A percentile compares a stretch with the other conserved stretches of the same genome.
Evolutionary conservation across 2,113 vertebrate genomes (phyloP).

Genomic region (Sialia sialis): DNA sequence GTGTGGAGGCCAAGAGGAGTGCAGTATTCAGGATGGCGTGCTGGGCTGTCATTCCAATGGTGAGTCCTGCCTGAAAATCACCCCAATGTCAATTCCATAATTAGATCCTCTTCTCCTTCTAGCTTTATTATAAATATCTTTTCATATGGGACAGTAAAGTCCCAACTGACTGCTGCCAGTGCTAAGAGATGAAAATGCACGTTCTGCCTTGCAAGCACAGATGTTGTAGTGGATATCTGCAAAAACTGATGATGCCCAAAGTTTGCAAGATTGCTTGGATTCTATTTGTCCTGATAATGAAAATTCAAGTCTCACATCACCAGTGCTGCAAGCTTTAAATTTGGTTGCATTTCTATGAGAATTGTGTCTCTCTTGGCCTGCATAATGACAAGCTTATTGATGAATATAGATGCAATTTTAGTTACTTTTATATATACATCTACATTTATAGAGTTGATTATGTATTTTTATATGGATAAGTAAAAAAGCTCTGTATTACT

Average conservation of each 20-base stretch:
- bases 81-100: not conserved
- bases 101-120: not conserved
- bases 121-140: not conserved
- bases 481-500: not conserved
- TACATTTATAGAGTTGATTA: not conserved
- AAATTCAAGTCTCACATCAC: not conserved
- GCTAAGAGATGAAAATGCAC: not conserved
- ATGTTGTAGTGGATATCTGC: not conserved
- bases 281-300: not conserved
- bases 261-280: not conserved
- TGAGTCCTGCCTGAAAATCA: constrained; percentile 34
- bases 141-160: not conserved
- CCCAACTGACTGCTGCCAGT: not conserved
- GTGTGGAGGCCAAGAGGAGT: constrained; percentile 82
- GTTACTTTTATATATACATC: not conserved
- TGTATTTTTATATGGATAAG: not conserved
- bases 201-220: not conserved
- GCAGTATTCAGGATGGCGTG: constrained; percentile 77
- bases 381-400: not conserved
- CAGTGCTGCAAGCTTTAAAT: not conserved
- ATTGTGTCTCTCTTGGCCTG: not conserved
- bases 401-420: not conserved
- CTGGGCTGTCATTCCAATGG: constrained; percentile 83
- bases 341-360: not conserved
- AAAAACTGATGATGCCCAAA: not conserved